Percentiles rank a stretch among this genome's conserved stretches.
phyloP scores from a whole-genome alignment of 2,113 vertebrate genomes.

The Pelvicachromis taeniatus region DNA sequence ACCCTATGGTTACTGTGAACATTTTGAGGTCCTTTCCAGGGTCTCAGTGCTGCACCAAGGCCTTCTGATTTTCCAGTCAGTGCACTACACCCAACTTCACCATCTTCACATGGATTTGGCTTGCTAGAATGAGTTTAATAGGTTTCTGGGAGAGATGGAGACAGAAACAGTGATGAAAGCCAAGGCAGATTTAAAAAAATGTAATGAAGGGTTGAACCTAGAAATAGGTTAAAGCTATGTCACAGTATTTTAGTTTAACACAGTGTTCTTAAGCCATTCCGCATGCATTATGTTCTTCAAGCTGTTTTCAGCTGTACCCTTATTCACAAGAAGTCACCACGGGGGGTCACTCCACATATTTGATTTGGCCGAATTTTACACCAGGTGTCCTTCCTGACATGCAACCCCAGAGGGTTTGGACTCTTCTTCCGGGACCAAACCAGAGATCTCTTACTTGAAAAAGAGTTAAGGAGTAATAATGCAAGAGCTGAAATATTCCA shows the following conservation, averaged over 20 bases:
- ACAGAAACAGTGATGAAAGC: neutral
- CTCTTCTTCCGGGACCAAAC: neutral
- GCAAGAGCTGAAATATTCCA: neutral
- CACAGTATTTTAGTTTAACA: neutral
- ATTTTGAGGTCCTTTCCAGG: neutral
- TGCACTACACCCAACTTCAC: neutral
- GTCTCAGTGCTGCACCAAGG: neutral
- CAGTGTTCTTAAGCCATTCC: neutral
- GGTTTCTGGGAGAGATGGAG: neutral
- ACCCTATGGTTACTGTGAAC: neutral
- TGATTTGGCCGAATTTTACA: neutral
- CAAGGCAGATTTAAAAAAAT: neutral
- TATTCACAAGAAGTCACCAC: neutral
- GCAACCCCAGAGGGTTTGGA: neutral
- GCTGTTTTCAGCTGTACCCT: neutral
- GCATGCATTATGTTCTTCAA: neutral
- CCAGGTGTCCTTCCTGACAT: neutral
- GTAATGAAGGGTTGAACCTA: neutral
- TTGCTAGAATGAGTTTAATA: neutral
- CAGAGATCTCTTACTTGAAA: neutral
- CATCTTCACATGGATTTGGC: slow-evolving; percentile 2
- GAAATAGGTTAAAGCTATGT: neutral
- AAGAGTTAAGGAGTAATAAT: neutral
- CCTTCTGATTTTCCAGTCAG: slow-evolving; percentile 11
- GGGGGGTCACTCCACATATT: neutral